Evolutionary conservation across 2,113 vertebrate genomes (phyloP), one percentile per base, ranked within the genome.

Genomic region (Etheostoma spectabile): DNA sequence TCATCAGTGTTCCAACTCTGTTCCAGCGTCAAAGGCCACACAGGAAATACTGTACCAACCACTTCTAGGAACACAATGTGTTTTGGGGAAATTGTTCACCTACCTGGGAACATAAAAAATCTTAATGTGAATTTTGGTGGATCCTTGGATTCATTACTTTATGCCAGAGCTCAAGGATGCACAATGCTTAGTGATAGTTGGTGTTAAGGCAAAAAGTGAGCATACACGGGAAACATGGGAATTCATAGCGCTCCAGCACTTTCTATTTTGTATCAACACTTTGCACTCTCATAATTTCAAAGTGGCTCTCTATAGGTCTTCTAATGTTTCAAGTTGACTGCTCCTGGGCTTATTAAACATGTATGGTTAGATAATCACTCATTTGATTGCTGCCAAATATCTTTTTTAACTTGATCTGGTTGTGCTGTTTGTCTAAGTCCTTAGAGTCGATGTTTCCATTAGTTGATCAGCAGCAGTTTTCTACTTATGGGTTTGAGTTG

Each of bases 21-120:
- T 38, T 38, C 38, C 8, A 38, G 8, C 10, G 24, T 69, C 61
- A 74, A 79, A 81, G 52, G 73, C 56, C 35, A 64, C 10, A 19
- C 74, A 35, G 30, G 49, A 59, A 24, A 57, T 21, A 27, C 21
- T 21, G 15, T 19, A 51, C 33, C 16, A 52, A 38, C 4, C 60
- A 6, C 56, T 22, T 4, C n/a, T 2, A 24, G 19, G 8, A 60
- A 35, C 4, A 59, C 6, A 7, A 19, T 6, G 52, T 65, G n/a
- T 16, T 63, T 51, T 6, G 2, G 72, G 49, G 2, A 48, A 38
- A 21, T 7, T 49, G 3, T 33, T 16, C 1, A 35, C 5, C 15
- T 8, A 38, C 1, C 11, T 33, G 18, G 35, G 18, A 11, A 42
- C 6, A 35, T 45, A 27, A 14, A 67, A 53, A 80, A 46, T 42